These are phyloP conservation scores for Zaprionus obscuricornis DNA, from an alignment of 2,888 invertebrate species.

Conservation along the genomic window DNA sequence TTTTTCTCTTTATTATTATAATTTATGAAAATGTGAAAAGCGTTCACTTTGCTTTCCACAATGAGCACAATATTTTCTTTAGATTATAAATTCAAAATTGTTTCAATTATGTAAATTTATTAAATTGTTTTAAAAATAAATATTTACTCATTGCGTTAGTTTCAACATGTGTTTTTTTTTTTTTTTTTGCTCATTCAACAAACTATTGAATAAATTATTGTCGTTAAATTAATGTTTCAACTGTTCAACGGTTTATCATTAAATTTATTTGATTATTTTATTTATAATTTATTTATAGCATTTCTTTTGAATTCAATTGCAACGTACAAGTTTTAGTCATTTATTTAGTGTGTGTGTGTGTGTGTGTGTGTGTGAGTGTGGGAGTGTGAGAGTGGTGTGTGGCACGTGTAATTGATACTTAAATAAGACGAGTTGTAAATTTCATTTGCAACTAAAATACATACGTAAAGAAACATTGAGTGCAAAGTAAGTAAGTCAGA, in stretches of 20 bases:
- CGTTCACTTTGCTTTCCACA: too few relatives aligned
- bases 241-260: constrained; percentile 3
- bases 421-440: constrained; percentile 45
- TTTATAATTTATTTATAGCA: constrained; percentile 7
- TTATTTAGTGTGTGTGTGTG: background rate
- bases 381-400: constrained; percentile 8
- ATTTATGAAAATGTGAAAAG: too few relatives aligned
- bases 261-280: background rate
- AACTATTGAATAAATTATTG: too few relatives aligned
- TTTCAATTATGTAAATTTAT: too few relatives aligned
- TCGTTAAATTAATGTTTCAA: background rate
- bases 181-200: too few relatives aligned
- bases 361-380: constrained; percentile 6
- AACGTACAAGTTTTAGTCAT: constrained; percentile 10
- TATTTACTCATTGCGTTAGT: too few relatives aligned
- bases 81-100: too few relatives aligned
- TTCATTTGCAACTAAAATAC: constrained; percentile 37
- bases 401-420: constrained; percentile 56
- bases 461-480: background rate
- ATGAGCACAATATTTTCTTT: too few relatives aligned
- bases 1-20: too few relatives aligned
- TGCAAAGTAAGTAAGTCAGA: constrained; percentile 18
- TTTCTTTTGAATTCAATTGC: constrained; percentile 1
- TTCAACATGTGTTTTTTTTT: too few relatives aligned
- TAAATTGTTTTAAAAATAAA: too few relatives aligned